Base-by-base conservation (phyloP, 2,797 vertebrate genomes). In the Microctenopoma stevenorrisi region DNA sequence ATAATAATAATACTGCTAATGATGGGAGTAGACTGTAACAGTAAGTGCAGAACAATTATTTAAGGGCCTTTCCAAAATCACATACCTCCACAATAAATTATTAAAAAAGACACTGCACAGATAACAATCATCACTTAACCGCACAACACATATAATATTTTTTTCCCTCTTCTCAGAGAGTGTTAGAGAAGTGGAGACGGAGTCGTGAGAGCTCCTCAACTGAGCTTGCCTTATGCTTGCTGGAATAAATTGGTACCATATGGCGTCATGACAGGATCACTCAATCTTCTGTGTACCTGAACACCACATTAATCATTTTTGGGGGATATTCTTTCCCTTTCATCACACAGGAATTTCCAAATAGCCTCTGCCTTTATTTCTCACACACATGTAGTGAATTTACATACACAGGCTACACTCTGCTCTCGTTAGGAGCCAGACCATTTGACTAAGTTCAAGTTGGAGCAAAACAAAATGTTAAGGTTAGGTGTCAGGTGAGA, bases 221-320 rank as follows among this genome's bases (percentile, higher is more conserved):
- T 89, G 87, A 88, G 81, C 92, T 93, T 90, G 91, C 92, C 92
- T 92, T 90, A 91, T 90, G 87, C 89, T 93, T 84, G 90, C 91
- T 80, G 88, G 91, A 94, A 93, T 93, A 94, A 94, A 94, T 93
- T 94, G 92, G 91, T 93, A 93, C 92, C 93, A 94, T 94, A 95
- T 95, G 94, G 93, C 84, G 85, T 80, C 88, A 92, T 93, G 93
- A 94, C 93, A 95, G 93, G 90, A 94, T 94, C 93, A 93, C 92
- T 94, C 93, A 94, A 94, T 94, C 93, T 94, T 94, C 91, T 92
- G 90, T 92, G 91, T 92, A 94, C 92, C 93, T 94, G 91, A 93
- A 93, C 92, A 94, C 91, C 92, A 93, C 93, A 95, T 94, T 94
- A 93, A 95, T 94, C 93, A 94, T 93, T 94, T 93, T 92, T 83